Conservation (phyloP, 2,888 invertebrate species). For the Acleris literana region DNA sequence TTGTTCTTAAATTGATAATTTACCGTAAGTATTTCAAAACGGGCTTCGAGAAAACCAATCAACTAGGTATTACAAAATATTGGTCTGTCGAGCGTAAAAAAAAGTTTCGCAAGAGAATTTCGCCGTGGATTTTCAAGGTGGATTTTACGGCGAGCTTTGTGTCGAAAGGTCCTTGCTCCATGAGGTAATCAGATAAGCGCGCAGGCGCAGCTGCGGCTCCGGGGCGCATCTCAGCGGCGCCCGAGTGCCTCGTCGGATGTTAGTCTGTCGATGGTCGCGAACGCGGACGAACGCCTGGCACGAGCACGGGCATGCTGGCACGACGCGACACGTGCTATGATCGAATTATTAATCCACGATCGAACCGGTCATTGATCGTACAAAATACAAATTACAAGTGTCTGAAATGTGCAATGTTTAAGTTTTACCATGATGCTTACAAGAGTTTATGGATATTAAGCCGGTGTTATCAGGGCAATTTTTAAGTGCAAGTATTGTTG, state of each 20-base stretch:
- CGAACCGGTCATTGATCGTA: conserved; percentile 46
- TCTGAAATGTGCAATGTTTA: conserved; percentile 17
- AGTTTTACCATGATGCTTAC: conserved; percentile 8
- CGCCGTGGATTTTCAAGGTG: conserved; percentile 74
- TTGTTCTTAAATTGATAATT: conserved; percentile 1
- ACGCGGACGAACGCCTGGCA: conserved; percentile 65
- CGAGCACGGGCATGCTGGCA: conserved; percentile 46
- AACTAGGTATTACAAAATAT: conserved; percentile 34
- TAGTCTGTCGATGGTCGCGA: conserved; percentile 73
- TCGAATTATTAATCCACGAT: conserved; percentile 41
- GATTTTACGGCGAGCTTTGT: conserved; percentile 76
- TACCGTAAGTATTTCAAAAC: conserved; percentile 9
- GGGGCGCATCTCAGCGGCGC: conserved; percentile 62
- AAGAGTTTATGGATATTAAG: conserved; percentile 1
- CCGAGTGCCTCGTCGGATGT: conserved; percentile 49
- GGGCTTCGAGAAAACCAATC: conserved; percentile 41
- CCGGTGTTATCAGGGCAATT: conserved; percentile 17
- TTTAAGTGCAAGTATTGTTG: conserved; percentile 23
- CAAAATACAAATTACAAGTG: conserved; percentile 38
- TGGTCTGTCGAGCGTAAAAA: conserved; percentile 24
- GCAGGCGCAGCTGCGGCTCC: conserved; percentile 63
- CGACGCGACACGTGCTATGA: conserved; percentile 45
- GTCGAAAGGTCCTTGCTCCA: conserved; percentile 81
- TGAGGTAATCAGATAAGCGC: conserved; percentile 76
- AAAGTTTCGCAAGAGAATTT: conserved; percentile 59